Base-by-base conservation (phyloP, 2,888 invertebrate genomes). In the Sesia bembeciformis region DNA sequence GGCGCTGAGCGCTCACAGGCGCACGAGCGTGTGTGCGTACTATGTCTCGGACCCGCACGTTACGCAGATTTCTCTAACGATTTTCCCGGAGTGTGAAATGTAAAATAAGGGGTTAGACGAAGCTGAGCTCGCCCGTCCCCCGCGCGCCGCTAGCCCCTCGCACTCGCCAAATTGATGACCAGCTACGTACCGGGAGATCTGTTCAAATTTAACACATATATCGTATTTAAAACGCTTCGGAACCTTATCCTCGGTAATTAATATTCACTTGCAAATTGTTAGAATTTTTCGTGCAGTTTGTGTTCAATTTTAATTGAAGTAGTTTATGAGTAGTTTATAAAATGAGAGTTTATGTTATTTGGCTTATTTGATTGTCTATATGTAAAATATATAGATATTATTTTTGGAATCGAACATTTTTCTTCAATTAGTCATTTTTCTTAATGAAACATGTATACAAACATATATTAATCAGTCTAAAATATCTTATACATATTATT, bases 11-110 rank as follows among this genome's bases (percentile, higher is more conserved):
- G 40, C 46, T 46, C 46, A 46, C 46, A 46, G 39, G 52, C 60
- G 52, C 54, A 57, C 54, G 61, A 58, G 52, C 55, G 61, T 54
- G 67, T 58, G 65, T 70, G 86, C 84, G 84, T 84, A 85, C 82
- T 78, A 74, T 74, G 81, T 84, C 84, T 85, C 85, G 84, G 87
- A 84, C 88, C 84, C 81, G 82, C 85, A 85, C 82, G 86, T 74
- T 85, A 88, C 85, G 88, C 88, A 88, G 88, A 89, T 89, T 89
- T 89, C 88, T 85, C 87, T 88, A 88, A 89, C 88, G 88, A 88
- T 88, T 89, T 89, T 89, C 88, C 87, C 86, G 81, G 86, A 89
- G 88, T 89, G 88, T 89, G 88, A 89, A 89, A 89, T 89, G 88
- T 88, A 89, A 89, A 89, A 88, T 88, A 86, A 88, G 87, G 88